phyloP scores from a whole-genome alignment of 2,888 invertebrate genomes.

The Aleiodes testaceus region DNA sequence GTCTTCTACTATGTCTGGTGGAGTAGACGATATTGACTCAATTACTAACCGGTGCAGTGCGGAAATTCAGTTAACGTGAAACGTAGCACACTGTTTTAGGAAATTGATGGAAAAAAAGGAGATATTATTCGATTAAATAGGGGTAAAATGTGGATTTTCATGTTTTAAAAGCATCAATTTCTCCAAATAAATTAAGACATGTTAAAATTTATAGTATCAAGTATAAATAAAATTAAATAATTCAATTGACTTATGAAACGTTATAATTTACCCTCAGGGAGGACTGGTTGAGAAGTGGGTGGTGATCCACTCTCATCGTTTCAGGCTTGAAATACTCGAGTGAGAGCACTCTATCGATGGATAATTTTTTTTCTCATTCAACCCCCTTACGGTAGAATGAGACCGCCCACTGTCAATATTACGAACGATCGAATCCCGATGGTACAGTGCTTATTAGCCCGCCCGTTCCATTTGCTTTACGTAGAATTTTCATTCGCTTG shows the following conservation, averaged over 20 bases:
- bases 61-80: constrained; percentile 54
- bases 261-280: constrained; percentile 44
- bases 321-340: constrained; percentile 33
- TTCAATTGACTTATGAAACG: constrained; percentile 44
- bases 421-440: constrained; percentile 44
- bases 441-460: constrained; percentile 46
- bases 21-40: constrained; percentile 55
- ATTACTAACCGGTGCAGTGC: constrained; percentile 56
- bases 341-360: constrained; percentile 30
- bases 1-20: constrained; percentile 22
- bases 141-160: no score
- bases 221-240: constrained; percentile 34
- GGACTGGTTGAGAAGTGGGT: constrained; percentile 21
- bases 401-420: constrained; percentile 52
- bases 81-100: neutral
- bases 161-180: no score
- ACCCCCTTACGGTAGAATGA: constrained; percentile 34
- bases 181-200: no score
- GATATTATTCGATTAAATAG: neutral
- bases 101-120: neutral
- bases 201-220: neutral
- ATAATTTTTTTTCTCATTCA: constrained; percentile 6
- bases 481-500: constrained; percentile 11
- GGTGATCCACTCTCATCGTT: constrained; percentile 41
- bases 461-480: constrained; percentile 27